These are phyloP conservation scores for Brachionus asplanchnoidis DNA, from an alignment of 1,140 invertebrate species.

Conservation along the genomic window DNA sequence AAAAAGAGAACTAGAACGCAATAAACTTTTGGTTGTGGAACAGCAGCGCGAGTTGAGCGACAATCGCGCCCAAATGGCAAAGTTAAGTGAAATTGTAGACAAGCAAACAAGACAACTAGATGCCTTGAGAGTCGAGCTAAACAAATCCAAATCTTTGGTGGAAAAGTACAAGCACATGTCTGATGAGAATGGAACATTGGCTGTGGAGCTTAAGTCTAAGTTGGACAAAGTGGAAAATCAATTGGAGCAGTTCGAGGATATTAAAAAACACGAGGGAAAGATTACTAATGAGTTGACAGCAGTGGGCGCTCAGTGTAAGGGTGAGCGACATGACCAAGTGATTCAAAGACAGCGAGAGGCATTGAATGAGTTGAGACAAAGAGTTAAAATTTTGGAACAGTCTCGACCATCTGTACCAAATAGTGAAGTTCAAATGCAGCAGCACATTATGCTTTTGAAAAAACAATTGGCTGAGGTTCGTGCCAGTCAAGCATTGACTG, in stretches of 20 bases:
- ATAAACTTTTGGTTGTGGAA: constrained; percentile 47
- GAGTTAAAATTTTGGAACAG: constrained; percentile 52
- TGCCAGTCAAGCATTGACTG: constrained; percentile 46
- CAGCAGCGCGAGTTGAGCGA: constrained; percentile 50
- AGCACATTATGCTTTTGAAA: constrained; percentile 54
- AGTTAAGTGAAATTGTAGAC: constrained; percentile 55
- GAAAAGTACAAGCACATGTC: constrained; percentile 20
- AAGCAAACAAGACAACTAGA: constrained; percentile 53
- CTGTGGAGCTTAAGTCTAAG: neutral
- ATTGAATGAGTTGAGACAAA: constrained; percentile 51
- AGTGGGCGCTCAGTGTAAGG: constrained; percentile 55
- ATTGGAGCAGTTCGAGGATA: neutral
- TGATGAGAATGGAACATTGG: constrained; percentile 26
- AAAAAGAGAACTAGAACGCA: constrained; percentile 55
- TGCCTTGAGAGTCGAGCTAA: neutral
- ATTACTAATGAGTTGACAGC: constrained; percentile 52
- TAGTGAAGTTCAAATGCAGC: constrained; percentile 51
- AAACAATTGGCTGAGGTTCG: constrained; percentile 56
- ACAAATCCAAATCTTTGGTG: constrained; percentile 6
- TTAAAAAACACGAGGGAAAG: constrained; percentile 14
- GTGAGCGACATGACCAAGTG: constrained; percentile 56
- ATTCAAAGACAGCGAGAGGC: constrained; percentile 55
- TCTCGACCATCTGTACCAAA: constrained; percentile 44
- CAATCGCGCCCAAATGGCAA: constrained; percentile 52
- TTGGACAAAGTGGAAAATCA: neutral